Evolutionary conservation across 2,113 vertebrate species (phyloP).

Genomic region (Oenanthe oenanthe): DNA sequence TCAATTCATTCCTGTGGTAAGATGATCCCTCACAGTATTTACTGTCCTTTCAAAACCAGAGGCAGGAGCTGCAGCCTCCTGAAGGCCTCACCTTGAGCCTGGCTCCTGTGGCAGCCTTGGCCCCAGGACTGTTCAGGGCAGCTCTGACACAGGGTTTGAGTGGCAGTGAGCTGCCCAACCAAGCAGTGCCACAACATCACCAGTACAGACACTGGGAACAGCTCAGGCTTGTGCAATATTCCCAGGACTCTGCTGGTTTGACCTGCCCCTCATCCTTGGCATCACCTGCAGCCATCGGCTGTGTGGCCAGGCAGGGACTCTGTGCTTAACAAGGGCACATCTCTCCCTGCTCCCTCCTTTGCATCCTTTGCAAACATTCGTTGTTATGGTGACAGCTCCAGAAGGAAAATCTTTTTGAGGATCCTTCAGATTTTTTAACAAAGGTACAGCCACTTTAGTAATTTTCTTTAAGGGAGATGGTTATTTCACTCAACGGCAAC

Average conservation of each 20-base stretch:
- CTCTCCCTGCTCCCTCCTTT: background rate
- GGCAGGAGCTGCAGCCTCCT: background rate
- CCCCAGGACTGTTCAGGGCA: background rate
- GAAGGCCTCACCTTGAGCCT: background rate
- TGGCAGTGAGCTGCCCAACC: background rate
- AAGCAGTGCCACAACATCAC: background rate
- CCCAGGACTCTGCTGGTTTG: background rate
- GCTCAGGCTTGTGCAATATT: background rate
- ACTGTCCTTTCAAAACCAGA: background rate
- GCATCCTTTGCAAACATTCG: background rate
- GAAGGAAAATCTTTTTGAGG: background rate
- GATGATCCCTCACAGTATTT: background rate
- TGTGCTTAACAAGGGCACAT: background rate
- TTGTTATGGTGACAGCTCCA: conserved; percentile 41
- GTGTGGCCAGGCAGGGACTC: accelerated
- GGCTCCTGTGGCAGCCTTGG: background rate
- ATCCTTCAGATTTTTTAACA: background rate
- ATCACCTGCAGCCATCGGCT: accelerated
- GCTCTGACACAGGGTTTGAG: background rate
- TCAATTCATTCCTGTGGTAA: background rate
- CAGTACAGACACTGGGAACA: background rate
- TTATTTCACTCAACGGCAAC: background rate
- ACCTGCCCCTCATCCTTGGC: background rate
- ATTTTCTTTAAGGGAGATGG: background rate
- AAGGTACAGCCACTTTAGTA: background rate